A percentile compares a stretch with the other conserved stretches of the same genome.
Evolutionary conservation across 2,888 invertebrate genomes (phyloP).

Genomic region (Agrochola lota): DNA sequence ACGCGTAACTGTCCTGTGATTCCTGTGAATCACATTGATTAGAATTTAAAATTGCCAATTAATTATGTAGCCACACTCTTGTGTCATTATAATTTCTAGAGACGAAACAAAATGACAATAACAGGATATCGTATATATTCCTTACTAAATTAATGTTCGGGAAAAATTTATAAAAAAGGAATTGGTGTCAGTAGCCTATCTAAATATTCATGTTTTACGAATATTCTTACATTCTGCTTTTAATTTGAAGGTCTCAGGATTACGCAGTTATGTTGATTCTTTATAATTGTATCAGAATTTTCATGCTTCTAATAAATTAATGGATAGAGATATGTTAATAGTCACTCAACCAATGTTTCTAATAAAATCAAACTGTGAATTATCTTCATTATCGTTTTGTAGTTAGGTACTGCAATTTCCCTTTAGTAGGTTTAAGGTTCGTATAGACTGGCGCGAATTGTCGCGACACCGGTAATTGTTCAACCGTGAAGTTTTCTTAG

Average conservation of each 20-base stretch:
- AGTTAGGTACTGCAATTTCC: background rate
- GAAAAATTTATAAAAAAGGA: conserved; percentile 38
- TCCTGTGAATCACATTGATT: conserved; percentile 25
- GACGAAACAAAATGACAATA: conserved; percentile 40
- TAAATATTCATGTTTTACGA: conserved; percentile 46
- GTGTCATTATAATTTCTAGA: conserved; percentile 42
- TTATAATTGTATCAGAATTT: conserved; percentile 16
- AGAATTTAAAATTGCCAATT: conserved; percentile 45
- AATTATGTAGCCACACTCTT: conserved; percentile 27
- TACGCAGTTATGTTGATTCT: conserved; percentile 30
- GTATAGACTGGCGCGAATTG: no score
- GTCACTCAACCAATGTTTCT: background rate
- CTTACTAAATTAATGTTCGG: conserved; percentile 43
- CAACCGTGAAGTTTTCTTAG: no score
- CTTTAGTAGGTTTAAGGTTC: background rate
- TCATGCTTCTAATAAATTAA: background rate
- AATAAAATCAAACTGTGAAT: background rate
- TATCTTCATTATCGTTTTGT: background rate
- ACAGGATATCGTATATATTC: conserved; percentile 39
- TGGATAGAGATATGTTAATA: no score
- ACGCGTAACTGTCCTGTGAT: background rate
- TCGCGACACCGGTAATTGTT: no score
- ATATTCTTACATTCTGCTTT: conserved; percentile 25
- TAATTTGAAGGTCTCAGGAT: conserved; percentile 16
- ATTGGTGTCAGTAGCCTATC: conserved; percentile 37